Base-by-base conservation (phyloP, 2,113 vertebrate genomes). In the Albula goreensis region DNA sequence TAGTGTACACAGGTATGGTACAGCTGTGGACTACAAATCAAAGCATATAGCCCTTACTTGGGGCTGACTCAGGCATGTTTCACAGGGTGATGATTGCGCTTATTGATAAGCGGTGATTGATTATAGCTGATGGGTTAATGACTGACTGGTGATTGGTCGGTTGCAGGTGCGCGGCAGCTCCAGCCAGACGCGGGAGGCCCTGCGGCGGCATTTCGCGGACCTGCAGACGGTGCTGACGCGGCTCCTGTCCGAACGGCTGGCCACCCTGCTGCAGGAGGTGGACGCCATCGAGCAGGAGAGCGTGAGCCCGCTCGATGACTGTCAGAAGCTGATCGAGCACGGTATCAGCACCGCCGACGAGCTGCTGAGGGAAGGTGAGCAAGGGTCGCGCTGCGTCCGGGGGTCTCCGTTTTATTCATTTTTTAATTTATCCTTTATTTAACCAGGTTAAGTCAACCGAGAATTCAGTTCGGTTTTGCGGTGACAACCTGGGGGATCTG, bases 271-370 rank as follows among this genome's bases (percentile, higher is more conserved):
- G 89, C 95, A 96, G 89, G 94, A 97, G 19, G 96, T 97, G 86
- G 96, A 97, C 78, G 77, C 85, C 80, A 96, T 97, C 49, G 96
- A 97, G 87, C 95, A 95, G 53, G 95, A 97, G 52, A 97, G 95
- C 89, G 95, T 97, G 90, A 96, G 96, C 52, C 97, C 97, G 0
- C 88, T 97, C 85, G 96, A 97, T 31, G 97, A 97, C 88, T 97
- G 97, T 90, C 97, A 96, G 93, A 97, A 97, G 86, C 94, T 97
- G 13, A 96, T 97, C 49, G 96, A 97, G 85, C 96, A 96, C 0
- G 96, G 97, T 6, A 93, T 97, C 78, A 95, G 89, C 86, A 95
- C 96, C 0, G 96, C 97, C 0, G 91, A 96, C 5, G 96, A 97
- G 81, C 93, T 97, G 81, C 95, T 97, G 25, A 91, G 89, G 51